Percentiles rank a stretch among this genome's conserved stretches.
Conservation (phyloP, 2,888 invertebrate species). For the Gibbula magus region DNA sequence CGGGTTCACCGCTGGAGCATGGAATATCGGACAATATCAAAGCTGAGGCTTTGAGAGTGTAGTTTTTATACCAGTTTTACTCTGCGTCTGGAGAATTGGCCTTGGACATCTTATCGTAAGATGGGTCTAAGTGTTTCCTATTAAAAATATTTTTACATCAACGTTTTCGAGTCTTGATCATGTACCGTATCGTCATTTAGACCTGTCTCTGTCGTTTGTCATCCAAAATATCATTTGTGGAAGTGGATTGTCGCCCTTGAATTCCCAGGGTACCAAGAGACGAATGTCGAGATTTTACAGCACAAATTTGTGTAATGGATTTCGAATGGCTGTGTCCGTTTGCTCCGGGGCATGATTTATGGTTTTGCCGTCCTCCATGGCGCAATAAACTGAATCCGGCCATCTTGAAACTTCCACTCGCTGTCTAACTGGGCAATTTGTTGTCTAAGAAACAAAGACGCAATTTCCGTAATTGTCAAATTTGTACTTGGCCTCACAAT, state of each 20-base stretch:
- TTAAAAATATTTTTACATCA: background rate
- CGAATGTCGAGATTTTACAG: conserved; percentile 4
- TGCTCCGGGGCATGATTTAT: background rate
- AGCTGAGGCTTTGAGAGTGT: background rate
- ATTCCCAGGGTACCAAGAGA: background rate
- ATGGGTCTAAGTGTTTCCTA: background rate
- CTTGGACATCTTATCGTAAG: background rate
- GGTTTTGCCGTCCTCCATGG: background rate
- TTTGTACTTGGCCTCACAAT: too few species aligned
- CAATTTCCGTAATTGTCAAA: too few species aligned
- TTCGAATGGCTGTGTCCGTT: background rate
- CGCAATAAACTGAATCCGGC: background rate
- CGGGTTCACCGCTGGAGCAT: background rate
- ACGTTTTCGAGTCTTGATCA: background rate
- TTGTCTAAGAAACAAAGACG: too few species aligned
- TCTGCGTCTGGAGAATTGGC: background rate
- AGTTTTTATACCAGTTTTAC: background rate
- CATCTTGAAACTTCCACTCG: background rate
- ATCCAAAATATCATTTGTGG: conserved; percentile 1
- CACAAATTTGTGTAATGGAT: conserved; percentile 13
- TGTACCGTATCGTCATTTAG: background rate
- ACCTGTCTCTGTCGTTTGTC: background rate
- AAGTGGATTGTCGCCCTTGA: conserved; percentile 13
- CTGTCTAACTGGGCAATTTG: too few species aligned
- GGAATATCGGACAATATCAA: background rate